Conservation (phyloP, 2,888 invertebrate species). For the Chrysolina haemoptera region DNA sequence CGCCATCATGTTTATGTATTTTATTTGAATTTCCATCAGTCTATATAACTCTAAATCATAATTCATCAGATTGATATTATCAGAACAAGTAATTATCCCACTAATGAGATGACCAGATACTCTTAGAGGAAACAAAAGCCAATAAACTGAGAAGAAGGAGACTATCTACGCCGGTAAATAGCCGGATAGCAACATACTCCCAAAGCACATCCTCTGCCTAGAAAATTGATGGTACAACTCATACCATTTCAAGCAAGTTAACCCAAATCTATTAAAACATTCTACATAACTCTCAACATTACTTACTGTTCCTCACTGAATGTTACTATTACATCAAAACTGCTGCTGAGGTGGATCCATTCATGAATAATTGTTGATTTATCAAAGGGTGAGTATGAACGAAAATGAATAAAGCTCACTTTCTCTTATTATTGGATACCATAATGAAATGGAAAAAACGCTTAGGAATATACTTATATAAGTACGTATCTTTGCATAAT, state of each 20-base stretch:
- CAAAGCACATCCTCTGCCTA: background rate
- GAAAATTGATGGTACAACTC: background rate
- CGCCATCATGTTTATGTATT: too few relatives aligned
- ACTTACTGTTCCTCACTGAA: too few relatives aligned
- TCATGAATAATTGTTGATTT: too few relatives aligned
- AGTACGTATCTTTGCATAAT: too few relatives aligned
- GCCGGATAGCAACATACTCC: background rate
- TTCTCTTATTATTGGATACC: background rate
- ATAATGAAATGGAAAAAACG: background rate
- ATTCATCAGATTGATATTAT: background rate
- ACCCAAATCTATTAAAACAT: too few relatives aligned
- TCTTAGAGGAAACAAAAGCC: background rate
- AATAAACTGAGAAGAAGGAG: background rate
- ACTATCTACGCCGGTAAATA: background rate
- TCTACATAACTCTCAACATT: too few relatives aligned
- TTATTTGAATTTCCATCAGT: too few relatives aligned
- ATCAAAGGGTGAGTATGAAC: too few relatives aligned
- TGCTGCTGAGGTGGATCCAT: too few relatives aligned
- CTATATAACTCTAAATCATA: too few relatives aligned
- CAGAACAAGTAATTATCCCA: background rate
- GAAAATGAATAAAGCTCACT: too few relatives aligned
- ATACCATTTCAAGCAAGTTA: background rate
- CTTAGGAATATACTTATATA: background rate
- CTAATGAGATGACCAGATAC: background rate
- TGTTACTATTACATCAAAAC: too few relatives aligned